Percentiles rank a stretch among this genome's conserved stretches.
phyloP scores from a whole-genome alignment of 2,113 vertebrate genomes.

The Strix aluco region DNA sequence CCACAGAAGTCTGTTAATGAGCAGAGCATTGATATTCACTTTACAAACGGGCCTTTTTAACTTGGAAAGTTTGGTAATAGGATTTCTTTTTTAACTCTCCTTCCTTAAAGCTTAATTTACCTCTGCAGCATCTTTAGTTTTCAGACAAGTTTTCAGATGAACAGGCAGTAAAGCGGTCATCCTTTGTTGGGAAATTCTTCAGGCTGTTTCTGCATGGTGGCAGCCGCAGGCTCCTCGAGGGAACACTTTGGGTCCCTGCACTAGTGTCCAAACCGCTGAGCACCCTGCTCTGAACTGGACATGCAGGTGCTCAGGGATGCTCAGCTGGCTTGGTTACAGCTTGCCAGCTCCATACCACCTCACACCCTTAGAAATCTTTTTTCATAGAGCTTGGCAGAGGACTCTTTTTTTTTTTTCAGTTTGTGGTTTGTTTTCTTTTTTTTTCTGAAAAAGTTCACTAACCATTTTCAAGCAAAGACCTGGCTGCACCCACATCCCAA shows the following conservation, averaged over 20 bases:
- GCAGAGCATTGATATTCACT: neutral
- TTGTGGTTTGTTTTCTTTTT: neutral
- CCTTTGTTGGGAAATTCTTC: neutral
- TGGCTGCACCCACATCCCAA: neutral
- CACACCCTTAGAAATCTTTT: neutral
- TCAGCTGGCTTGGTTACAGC: neutral
- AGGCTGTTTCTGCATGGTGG: neutral
- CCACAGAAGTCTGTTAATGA: neutral
- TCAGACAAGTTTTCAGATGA: neutral
- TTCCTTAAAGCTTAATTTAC: neutral
- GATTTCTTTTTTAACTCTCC: neutral
- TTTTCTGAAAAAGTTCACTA: neutral
- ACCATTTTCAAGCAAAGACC: neutral
- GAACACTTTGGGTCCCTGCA: neutral
- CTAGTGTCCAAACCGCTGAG: neutral
- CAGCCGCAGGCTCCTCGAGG: rapidly evolving
- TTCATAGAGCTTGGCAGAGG: neutral
- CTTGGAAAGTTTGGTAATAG: neutral
- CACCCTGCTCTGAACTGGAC: neutral
- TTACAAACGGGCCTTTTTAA: neutral
- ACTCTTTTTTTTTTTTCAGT: neutral
- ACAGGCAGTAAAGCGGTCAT: neutral
- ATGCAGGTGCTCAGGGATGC: neutral
- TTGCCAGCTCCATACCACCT: neutral
- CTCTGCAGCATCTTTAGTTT: neutral